Base-by-base conservation (phyloP, 2,113 vertebrate genomes). In the Melanocharis versteri region DNA sequence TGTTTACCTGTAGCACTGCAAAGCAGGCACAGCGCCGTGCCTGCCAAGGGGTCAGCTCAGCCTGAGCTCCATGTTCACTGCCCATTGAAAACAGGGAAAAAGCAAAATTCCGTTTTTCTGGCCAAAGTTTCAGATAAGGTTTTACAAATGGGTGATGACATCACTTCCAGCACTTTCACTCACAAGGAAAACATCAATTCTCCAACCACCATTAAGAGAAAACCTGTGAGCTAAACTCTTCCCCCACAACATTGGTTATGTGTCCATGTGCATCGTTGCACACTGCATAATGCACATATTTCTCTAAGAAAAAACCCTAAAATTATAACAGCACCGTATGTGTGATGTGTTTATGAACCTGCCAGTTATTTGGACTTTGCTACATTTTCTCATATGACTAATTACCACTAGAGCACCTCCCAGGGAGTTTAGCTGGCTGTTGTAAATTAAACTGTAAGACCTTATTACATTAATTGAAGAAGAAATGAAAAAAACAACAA, bases 381-480 rank as follows among this genome's bases (percentile, higher is more conserved):
- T 92, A 37, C 69, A 57, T 89, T 92, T 94, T 51, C 57, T 96
- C 91, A 47, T 81, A 48, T 83, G 78, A 90, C 79, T 96, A 91
- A 97, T 97, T 97, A 91, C 73, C 83, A 90, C 87, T 79, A 87
- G 54, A 94, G 48, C 62, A 95, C 72, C 94, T 97, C 94, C 90
- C 76, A 91, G 57, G 72, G 95, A 95, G 84, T 96, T 93, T 78
- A 96, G 84, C 56, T 95, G 73, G 40, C 65, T 81, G 35, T 35
- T 97, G 88, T 94, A 96, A 96, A 97, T 97, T 95, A 95, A 97
- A 98, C 88, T 96, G 76, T 82, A 87, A 93, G 57, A 75, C 27
- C 62, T 94, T 79, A 90, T 89, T 87, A 89, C 57, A 87, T 87
- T 97, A 95, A 97, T 82, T 94, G 92, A 96, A 96, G 72, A 27